Percentiles rank a stretch among this genome's conserved stretches.
These are phyloP conservation scores for Tolmerus cingulatus DNA, from an alignment of 2,888 invertebrate species.

Conservation along the genomic window DNA sequence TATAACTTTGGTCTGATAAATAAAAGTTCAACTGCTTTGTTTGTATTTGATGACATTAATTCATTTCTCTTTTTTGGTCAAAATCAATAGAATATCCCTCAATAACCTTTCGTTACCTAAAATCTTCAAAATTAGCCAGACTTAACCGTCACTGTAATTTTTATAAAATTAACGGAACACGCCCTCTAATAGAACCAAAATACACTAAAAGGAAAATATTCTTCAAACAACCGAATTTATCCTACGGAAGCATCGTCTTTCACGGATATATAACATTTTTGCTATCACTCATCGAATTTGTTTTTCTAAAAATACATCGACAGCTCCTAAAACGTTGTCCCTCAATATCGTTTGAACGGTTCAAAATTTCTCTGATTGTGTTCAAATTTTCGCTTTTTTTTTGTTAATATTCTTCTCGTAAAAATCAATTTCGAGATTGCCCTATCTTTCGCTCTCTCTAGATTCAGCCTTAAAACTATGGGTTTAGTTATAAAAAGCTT, in stretches of 20 bases:
- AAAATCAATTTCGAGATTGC: neutral
- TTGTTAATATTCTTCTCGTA: neutral
- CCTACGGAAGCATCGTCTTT: slow-evolving; percentile 26
- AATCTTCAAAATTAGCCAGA: neutral
- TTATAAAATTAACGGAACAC: neutral
- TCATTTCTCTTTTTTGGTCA: neutral
- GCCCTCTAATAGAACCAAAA: neutral
- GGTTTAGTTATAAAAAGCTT: slow-evolving; percentile 26
- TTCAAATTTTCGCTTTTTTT: neutral
- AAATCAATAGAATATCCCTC: neutral
- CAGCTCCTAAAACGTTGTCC: neutral
- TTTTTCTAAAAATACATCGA: neutral
- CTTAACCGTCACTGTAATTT: neutral
- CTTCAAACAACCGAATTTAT: slow-evolving; percentile 26
- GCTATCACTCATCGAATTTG: neutral
- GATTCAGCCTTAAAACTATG: slow-evolving; percentile 14
- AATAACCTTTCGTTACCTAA: neutral
- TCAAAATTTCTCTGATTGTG: neutral
- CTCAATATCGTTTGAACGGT: neutral
- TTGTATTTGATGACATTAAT: neutral
- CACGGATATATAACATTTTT: slow-evolving; percentile 15
- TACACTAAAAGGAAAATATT: neutral
- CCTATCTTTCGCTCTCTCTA: neutral
- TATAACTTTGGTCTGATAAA: neutral
- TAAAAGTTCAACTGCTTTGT: neutral